Base-by-base conservation (phyloP, 1,140 invertebrate genomes). In the Drosophila orosa region DNA sequence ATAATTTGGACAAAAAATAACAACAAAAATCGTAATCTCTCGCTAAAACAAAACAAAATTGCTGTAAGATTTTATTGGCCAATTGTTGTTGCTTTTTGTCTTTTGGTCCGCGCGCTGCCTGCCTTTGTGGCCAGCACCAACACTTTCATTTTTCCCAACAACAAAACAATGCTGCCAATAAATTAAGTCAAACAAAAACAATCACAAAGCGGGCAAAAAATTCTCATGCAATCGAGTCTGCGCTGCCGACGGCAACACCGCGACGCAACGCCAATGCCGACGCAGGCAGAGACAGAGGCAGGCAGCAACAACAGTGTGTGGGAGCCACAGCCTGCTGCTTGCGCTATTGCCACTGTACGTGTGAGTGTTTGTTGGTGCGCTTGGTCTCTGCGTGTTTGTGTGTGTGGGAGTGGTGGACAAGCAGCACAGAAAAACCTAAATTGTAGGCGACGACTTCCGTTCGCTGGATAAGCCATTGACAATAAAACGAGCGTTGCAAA, bases 361-460 rank as follows among this genome's bases (percentile, higher is more conserved):
- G 58, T 52, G 54, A 52, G 52, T 54, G 35, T 67, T 67, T 80
- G 62, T 59, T 52, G 48, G 72, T 44, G 42, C 29, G 58, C 65
- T 69, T 66, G 63, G 48, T 50, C 37, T 52, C 40, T 39, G 25
- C 10, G 39, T 61, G 31, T 22, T 17, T 60, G 56, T 35, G 27
- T 57, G 42, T 59, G 62, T 44, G 69, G 50, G 55, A 45, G 40
- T 52, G 50, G 50, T 72, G 61, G 69, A 55, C 63, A 60, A 73
- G 82, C 74, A 67, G 68, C 78, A 77, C 72, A 77, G 60, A 78
- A 78, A 86, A 86, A 87, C 66, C 54, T 86, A 85, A 83, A 89
- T 87, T 89, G 83, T 86, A 86, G 83, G 83, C 83, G 83, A 87
- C 79, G 63, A 87, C 79, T 87, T 86, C 83, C 83, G 83, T 69